A percentile compares a stretch with the other conserved stretches of the same genome.
phyloP scores from a whole-genome alignment of 1,140 invertebrate species.

The Eueides isabella region DNA sequence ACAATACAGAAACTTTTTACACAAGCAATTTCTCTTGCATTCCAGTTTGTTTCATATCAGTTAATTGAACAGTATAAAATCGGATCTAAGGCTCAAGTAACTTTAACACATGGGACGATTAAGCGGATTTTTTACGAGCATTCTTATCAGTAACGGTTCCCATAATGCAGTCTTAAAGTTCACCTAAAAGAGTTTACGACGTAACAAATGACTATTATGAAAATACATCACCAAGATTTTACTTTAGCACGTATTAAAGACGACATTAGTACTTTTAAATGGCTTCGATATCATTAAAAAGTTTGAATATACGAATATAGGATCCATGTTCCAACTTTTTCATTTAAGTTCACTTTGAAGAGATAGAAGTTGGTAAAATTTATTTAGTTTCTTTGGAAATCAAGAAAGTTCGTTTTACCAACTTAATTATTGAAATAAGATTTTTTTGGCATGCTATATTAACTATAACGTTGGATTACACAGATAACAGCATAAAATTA shows the following conservation, averaged over 20 bases:
- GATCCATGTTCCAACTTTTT: no score
- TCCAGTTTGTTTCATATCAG: background rate
- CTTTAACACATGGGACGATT: slow-evolving; percentile 30
- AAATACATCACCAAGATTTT: slow-evolving; percentile 5
- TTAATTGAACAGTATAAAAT: background rate
- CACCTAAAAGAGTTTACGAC: slow-evolving; percentile 34
- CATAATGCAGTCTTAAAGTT: slow-evolving; percentile 36
- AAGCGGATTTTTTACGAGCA: slow-evolving; percentile 36
- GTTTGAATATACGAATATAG: background rate
- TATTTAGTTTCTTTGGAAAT: no score
- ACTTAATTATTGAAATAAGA: no score
- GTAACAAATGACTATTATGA: slow-evolving; percentile 33
- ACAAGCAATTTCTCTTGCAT: background rate
- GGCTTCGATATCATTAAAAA: background rate
- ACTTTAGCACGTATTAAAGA: slow-evolving; percentile 15
- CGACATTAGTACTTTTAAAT: background rate
- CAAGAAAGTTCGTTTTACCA: no score
- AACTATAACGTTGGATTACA: no score
- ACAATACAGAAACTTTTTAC: no score
- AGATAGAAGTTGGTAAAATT: no score
- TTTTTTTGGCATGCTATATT: no score
- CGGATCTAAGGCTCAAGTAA: background rate
- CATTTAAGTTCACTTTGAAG: background rate
- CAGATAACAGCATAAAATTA: no score
- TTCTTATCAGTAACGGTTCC: slow-evolving; percentile 32